These are phyloP conservation scores for Platichthys flesus DNA, from an alignment of 2,113 vertebrate genomes.

Conservation along the genomic window DNA sequence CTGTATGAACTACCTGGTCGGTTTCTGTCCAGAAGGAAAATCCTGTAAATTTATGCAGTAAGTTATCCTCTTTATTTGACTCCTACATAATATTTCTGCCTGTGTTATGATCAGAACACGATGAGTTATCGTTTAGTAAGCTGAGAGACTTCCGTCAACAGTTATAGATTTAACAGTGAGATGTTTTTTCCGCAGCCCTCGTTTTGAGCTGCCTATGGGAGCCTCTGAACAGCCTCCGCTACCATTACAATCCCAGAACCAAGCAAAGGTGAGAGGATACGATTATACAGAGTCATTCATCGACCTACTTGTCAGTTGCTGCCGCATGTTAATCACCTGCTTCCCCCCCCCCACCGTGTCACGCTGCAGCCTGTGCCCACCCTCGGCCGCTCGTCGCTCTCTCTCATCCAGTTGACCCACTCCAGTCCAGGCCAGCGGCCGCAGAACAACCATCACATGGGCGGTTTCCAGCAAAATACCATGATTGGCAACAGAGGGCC, in stretches of 20 bases:
- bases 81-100: background rate
- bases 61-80: slow-evolving; percentile 72
- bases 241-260: slow-evolving; percentile 88
- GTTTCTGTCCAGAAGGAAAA: slow-evolving; percentile 97
- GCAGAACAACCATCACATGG: slow-evolving; percentile 84
- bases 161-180: slow-evolving; percentile 17
- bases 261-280: slow-evolving; percentile 86
- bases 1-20: slow-evolving; percentile 98
- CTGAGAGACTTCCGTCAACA: background rate
- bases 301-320: no score
- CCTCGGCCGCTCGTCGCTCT: slow-evolving; percentile 83
- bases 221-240: slow-evolving; percentile 95
- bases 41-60: slow-evolving; percentile 99
- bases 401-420: slow-evolving; percentile 89
- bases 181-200: slow-evolving; percentile 83
- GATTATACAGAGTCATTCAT: background rate
- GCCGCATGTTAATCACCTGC: background rate
- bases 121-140: background rate
- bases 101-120: background rate
- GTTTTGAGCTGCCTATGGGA: slow-evolving; percentile 98
- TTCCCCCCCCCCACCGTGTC: background rate
- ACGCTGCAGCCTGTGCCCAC: slow-evolving; percentile 52
- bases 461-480: slow-evolving; percentile 86
- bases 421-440: slow-evolving; percentile 87
- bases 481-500: slow-evolving; percentile 90